Conservation (phyloP, 2,888 invertebrate genomes). For the Protophormia terraenovae region DNA sequence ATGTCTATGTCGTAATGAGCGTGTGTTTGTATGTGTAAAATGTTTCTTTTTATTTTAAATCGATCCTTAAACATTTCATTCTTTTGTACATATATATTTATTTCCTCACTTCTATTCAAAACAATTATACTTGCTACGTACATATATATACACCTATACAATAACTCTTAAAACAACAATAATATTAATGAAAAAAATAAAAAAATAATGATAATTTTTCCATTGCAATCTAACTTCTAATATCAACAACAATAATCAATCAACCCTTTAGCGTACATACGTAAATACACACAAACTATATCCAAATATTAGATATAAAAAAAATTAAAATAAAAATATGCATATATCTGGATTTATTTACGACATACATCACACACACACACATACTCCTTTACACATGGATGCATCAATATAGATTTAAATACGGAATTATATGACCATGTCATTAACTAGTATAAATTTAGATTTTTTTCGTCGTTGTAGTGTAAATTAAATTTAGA, state of each 20-base stretch:
- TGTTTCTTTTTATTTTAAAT: neutral
- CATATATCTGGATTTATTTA: neutral
- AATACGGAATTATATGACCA: neutral
- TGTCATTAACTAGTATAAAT: conserved; percentile 49
- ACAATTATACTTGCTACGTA: neutral
- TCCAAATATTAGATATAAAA: neutral
- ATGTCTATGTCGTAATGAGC: neutral
- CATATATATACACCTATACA: neutral
- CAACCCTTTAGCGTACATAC: neutral
- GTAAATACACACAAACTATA: neutral
- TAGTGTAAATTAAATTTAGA: conserved; percentile 30
- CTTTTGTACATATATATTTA: neutral
- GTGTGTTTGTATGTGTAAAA: neutral
- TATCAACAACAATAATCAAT: neutral
- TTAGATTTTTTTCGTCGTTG: conserved; percentile 46
- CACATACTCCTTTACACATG: neutral
- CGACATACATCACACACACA: neutral
- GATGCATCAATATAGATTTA: neutral
- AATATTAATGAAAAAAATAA: neutral
- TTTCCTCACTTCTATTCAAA: neutral
- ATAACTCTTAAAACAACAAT: neutral
- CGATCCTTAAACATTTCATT: neutral
- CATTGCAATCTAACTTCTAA: too few species aligned
- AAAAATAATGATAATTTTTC: neutral
- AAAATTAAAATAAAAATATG: neutral